These are phyloP conservation scores for Chamaetylas fuelleborni DNA, from an alignment of 2,113 vertebrate genomes.

Conservation along the genomic window DNA sequence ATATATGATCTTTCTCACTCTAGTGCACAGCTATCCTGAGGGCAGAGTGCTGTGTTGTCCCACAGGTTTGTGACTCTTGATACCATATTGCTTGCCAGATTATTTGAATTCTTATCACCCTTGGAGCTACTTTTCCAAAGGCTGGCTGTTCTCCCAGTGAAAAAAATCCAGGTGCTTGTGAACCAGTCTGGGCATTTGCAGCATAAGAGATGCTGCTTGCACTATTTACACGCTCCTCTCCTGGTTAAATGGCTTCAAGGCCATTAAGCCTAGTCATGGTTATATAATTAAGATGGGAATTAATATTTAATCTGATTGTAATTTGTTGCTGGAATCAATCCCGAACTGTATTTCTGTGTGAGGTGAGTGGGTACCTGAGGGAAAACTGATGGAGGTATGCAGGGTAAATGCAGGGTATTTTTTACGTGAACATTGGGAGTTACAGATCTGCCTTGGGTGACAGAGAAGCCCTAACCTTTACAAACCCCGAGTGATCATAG, in stretches of 20 bases:
- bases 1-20: accelerated
- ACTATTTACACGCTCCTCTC: background rate
- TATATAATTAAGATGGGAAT: slow-evolving; percentile 65
- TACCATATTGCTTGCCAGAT: background rate
- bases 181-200: background rate
- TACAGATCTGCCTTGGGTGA: background rate
- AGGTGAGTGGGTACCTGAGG: background rate
- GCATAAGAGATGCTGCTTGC: background rate
- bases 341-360: background rate
- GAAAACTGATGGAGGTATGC: background rate
- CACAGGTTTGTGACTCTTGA: background rate
- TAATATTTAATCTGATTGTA: slow-evolving; percentile 68
- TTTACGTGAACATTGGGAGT: background rate
- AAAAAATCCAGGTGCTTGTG: background rate
- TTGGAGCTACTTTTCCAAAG: background rate
- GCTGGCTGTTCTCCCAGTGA: background rate
- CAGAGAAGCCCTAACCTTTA: background rate
- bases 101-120: background rate
- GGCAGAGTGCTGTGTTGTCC: background rate
- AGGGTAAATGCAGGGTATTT: background rate
- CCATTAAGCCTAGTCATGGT: slow-evolving; percentile 41
- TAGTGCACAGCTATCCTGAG: background rate
- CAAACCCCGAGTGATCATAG: background rate
- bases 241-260: slow-evolving; percentile 51
- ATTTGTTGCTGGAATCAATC: slow-evolving; percentile 58